Base-by-base conservation (phyloP, 1,140 invertebrate species). In the Neodiprion fabricii region DNA sequence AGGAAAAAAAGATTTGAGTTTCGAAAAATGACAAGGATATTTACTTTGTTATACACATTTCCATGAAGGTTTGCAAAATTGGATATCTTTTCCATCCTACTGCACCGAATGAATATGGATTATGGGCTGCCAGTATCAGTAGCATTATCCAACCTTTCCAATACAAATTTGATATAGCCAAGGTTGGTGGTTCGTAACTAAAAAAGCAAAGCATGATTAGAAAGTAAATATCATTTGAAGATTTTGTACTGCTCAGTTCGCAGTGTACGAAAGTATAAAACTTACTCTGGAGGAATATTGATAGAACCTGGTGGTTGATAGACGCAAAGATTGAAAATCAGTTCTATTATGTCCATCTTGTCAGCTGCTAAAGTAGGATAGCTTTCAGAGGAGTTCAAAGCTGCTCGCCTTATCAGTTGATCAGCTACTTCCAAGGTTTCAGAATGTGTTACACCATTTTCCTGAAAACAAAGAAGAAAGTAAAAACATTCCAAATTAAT, bases 1-100 rank as follows among this genome's bases (percentile, higher is more conserved):
- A 47, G 12, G 9, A 40, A 72, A 17, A 68, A 67, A 40, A 21
- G 48, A 72, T 14, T 53, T 61, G 0, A 17, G 0, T 9, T 61
- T 14, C n/a, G 9, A 75, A 68, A 73, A 28, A 72, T 69, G 72
- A 72, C 74, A 71, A 69, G 72, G 74, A 67, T 65, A 85, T 89
- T 89, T 89, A 95, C 92, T 96, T 97, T 9, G 97, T 99, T 80
- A 99, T 99, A 81, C 96, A 97, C 94, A 98, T 98, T 90, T 99
- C 97, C 91, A 99, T 98, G 66, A 99, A 90, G 75, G 93, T 94
- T 79, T 95, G 91, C 70, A 99, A 90, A 69, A 95, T 98, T n/a
- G 97, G 96, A 89, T 98, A 99, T 76, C 94, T 94, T 80, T 95
- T 92, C 94, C 97, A 98, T 40, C 94, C 96, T 69, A 94, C 88